Conservation (phyloP, 2,113 vertebrate species). For the Saccopteryx bilineata region DNA sequence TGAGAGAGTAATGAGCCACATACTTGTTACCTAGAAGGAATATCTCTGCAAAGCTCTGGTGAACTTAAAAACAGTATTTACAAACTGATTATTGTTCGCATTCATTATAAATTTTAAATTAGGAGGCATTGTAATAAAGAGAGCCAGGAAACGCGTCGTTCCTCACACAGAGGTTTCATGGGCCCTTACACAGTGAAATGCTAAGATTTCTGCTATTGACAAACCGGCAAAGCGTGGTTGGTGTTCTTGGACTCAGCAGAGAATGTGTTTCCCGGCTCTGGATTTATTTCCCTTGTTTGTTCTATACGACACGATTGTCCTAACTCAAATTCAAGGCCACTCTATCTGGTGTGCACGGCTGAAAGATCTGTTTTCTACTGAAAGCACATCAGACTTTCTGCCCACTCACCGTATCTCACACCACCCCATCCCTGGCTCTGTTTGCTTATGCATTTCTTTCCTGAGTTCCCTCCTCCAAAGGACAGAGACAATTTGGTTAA, state of each 20-base stretch:
- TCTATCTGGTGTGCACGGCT: background rate
- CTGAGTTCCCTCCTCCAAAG: background rate
- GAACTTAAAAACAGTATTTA: constrained; percentile 91
- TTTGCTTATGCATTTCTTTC: constrained; percentile 24
- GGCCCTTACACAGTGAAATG: constrained; percentile 80
- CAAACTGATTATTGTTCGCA: constrained; percentile 88
- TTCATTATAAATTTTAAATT: constrained; percentile 89
- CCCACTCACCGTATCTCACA: background rate
- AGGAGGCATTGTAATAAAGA: constrained; percentile 82
- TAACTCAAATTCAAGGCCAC: background rate
- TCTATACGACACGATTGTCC: background rate
- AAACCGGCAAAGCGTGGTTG: constrained; percentile 65
- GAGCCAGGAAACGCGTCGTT: constrained; percentile 77
- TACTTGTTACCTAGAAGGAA: constrained; percentile 90
- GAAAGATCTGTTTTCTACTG: background rate
- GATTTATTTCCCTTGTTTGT: background rate
- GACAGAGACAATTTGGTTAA: background rate
- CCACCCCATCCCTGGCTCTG: background rate
- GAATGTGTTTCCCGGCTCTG: background rate
- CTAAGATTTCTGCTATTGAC: constrained; percentile 72
- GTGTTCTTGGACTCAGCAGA: constrained; percentile 58
- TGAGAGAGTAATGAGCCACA: constrained; percentile 91
- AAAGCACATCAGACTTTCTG: background rate
- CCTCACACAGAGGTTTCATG: constrained; percentile 78
- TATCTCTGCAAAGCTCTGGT: constrained; percentile 88